These are phyloP conservation scores for Piezodorus guildinii DNA, from an alignment of 1,140 invertebrate species.

Conservation along the genomic window DNA sequence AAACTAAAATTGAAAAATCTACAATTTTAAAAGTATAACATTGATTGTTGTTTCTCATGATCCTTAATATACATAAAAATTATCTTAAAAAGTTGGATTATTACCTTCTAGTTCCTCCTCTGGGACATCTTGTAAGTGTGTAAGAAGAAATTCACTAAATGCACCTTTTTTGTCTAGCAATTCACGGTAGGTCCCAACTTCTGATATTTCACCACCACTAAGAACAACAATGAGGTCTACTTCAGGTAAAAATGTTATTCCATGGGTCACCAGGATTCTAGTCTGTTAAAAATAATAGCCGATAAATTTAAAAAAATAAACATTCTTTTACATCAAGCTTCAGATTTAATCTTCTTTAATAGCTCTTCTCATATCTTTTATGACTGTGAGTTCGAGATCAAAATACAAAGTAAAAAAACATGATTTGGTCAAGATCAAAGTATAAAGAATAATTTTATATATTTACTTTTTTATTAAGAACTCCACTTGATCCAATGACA, in stretches of 20 bases:
- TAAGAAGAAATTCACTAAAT: slow-evolving; percentile 71
- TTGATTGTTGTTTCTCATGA: no score
- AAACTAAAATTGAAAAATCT: no score
- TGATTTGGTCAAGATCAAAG: not conserved
- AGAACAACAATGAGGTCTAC: slow-evolving; percentile 80
- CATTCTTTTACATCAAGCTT: no score
- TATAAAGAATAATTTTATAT: not conserved
- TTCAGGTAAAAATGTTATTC: slow-evolving; percentile 77
- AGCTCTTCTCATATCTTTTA: no score
- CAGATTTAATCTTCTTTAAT: not conserved
- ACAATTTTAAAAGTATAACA: no score
- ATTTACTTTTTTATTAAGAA: slow-evolving; percentile 57
- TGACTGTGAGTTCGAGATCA: not conserved
- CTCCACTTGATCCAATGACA: slow-evolving; percentile 64
- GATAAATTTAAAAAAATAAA: no score
- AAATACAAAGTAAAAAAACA: not conserved
- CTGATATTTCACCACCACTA: slow-evolving; percentile 70
- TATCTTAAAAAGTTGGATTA: not conserved
- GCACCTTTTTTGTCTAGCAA: slow-evolving; percentile 66
- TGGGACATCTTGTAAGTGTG: slow-evolving; percentile 61
- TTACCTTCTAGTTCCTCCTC: slow-evolving; percentile 30
- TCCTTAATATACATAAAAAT: no score
- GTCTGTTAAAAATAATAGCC: slow-evolving; percentile 36
- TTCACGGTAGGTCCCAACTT: slow-evolving; percentile 72
- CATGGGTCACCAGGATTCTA: slow-evolving; percentile 76